Conservation (phyloP, 1,140 invertebrate species). For the Leguminivora glycinivorella region DNA sequence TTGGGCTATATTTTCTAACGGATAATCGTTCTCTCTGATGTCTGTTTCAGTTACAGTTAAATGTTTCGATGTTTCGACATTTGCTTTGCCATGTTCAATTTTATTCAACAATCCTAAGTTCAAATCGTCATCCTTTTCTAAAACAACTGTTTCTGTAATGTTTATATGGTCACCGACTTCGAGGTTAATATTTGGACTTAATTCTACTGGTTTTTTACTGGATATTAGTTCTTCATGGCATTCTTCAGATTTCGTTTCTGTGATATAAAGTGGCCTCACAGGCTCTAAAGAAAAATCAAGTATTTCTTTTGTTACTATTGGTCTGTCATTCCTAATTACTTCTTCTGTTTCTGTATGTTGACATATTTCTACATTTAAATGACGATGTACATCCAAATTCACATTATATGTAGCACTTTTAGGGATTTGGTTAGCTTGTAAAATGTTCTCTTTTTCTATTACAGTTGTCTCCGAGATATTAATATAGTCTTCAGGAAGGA, state of each 20-base stretch:
- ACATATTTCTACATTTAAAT: conserved; percentile 52
- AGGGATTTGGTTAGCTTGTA: conserved; percentile 33
- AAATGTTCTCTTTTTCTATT: conserved; percentile 50
- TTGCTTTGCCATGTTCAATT: conserved; percentile 7
- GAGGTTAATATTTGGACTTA: conserved; percentile 38
- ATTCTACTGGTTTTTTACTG: conserved; percentile 36
- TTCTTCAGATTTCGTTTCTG: conserved; percentile 48
- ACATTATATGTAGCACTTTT: conserved; percentile 38
- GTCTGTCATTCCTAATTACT: conserved; percentile 24
- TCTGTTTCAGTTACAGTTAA: conserved; percentile 34
- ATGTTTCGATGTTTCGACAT: conserved; percentile 10
- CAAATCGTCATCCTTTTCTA: conserved; percentile 15
- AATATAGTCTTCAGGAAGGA: conserved; percentile 4
- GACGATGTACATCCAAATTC: conserved; percentile 44
- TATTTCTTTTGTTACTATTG: conserved; percentile 35
- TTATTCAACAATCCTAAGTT: conserved; percentile 9
- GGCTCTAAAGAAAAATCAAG: conserved; percentile 45
- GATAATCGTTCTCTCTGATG: conserved; percentile 48
- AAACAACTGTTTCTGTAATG: conserved; percentile 38
- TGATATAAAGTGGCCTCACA: conserved; percentile 45
- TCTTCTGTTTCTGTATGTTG: conserved; percentile 48
- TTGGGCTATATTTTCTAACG: conserved; percentile 31
- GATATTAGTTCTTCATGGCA: conserved; percentile 40
- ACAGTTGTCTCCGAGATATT: conserved; percentile 28
- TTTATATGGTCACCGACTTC: conserved; percentile 50